Conservation (phyloP, 2,888 invertebrate species). For the Trisateles emortualis region DNA sequence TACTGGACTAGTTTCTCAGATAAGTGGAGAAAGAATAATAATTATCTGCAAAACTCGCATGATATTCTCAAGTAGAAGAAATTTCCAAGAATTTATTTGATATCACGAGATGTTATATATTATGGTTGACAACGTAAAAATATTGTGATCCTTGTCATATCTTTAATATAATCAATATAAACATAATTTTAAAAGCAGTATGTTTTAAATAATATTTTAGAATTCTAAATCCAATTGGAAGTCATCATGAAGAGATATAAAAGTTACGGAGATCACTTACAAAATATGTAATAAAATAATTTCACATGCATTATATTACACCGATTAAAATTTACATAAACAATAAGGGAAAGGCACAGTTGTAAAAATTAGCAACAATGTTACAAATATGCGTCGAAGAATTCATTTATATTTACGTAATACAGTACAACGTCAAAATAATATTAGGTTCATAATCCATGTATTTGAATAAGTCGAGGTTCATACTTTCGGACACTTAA, state of each 20-base stretch:
- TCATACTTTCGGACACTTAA: too few relatives aligned
- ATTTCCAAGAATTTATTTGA: too few relatives aligned
- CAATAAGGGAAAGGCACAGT: slow-evolving; percentile 29
- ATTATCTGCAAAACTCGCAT: too few relatives aligned
- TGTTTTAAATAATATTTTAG: slow-evolving; percentile 10
- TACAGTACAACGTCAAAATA: background rate
- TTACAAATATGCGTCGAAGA: slow-evolving; percentile 11
- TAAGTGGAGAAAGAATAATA: too few relatives aligned
- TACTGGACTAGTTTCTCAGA: too few relatives aligned
- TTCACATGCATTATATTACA: slow-evolving; percentile 17
- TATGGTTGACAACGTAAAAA: too few relatives aligned
- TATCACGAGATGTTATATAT: too few relatives aligned
- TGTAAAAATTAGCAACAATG: slow-evolving; percentile 23
- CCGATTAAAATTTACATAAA: slow-evolving; percentile 17
- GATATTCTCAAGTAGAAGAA: too few relatives aligned
- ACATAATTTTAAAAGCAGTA: slow-evolving; percentile 21
- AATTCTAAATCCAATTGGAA: slow-evolving; percentile 30
- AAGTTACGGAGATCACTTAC: slow-evolving; percentile 34
- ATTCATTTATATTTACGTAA: background rate
- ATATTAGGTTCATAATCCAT: too few relatives aligned
- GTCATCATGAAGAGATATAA: slow-evolving; percentile 27
- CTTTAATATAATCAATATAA: slow-evolving; percentile 27
- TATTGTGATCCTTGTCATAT: slow-evolving; percentile 36
- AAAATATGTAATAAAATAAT: slow-evolving; percentile 21
- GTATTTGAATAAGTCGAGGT: too few relatives aligned